Base-by-base conservation (phyloP, 2,113 vertebrate genomes). In the Anser cygnoides region DNA sequence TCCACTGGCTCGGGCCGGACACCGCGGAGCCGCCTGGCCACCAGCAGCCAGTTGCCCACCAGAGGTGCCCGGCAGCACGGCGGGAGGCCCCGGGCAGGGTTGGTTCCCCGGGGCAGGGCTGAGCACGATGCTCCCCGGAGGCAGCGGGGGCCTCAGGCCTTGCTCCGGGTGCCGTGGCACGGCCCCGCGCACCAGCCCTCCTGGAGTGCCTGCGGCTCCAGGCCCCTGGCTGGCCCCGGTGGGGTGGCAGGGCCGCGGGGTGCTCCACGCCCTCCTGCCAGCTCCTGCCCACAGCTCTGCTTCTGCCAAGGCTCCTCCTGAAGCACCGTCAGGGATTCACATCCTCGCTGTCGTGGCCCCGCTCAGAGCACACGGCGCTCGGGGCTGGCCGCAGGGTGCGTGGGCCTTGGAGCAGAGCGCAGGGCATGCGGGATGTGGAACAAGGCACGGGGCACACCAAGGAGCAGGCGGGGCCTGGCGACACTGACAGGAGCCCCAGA, bases 211-310 rank as follows among this genome's bases (percentile, higher is more conserved):
- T 5, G 54, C 9, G 9, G 54, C 54, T 29, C 54, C 26, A 26
- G 54, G 72, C 39, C 57, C 59, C 52, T 1, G 67, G 18, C 21
- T 6, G 59, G 18, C 11, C 25, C 6, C 0, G 26, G 12, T 12
- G 1, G 16, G 33, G 16, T 17, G 54, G 54, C 25, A 4, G 0
- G 2, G 49, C 8, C 0, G 3, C 0, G 1, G 52, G 25, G 35
- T 9, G 5, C 29, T 19, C 14, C 65, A 52, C 44, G 29, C 2
- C 7, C 44, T 39, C 4, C 0, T 3, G 18, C 2, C 1, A 29
- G 65, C 70, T 67, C 58, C 58, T 35, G 72, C 28, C 31, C 44
- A 2, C 0, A 5, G 4, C 31, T 43, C 44, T 54, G 77, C 22
- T 33, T 5, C 1, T 19, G 7, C 49, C 13, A 1, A 0, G 1